Base-by-base conservation (phyloP, 1,140 invertebrate species). In the Calliopsis andreniformis region DNA sequence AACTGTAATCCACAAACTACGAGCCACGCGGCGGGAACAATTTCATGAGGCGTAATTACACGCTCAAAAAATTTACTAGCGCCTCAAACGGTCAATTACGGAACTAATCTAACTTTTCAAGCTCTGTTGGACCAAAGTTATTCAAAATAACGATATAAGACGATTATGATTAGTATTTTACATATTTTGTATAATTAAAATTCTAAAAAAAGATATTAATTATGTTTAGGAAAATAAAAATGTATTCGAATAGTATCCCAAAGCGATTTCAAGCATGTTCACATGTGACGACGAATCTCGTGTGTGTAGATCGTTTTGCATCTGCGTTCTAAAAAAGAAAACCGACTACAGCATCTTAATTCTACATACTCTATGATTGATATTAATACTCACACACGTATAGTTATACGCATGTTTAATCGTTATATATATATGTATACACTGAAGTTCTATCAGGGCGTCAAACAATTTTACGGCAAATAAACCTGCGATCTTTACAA, bases 1-100 rank as follows among this genome's bases (percentile, higher is more conserved):
- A 79, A 79, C 42, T 1, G 39, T 28, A 64, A 35, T 76, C 69
- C 61, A 75, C 61, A 64, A 59, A 66, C 61, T 78, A 66, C 28
- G 7, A 20, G 12, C 43, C 70, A 66, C 55, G 76, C 69, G 70
- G 56, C 73, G 78, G 55, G 47, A 58, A 71, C 18, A n/a, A 28
- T 81, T 82, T 80, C 12, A n/a, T 45, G 10, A 12, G 16, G 0
- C 20, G 30, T 55, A 43, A 12, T 28, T 43, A 12, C 20, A 32
- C 16, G 4, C 3, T 42, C 3, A 64, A 63, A 49, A 63, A 25
- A 43, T 5, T 23, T 7, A 8, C 1, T 43, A 32, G 35, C 25
- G n/a, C 43, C 0, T 14, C 43, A 1, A 42, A n/a, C 5, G 43
- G 23, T 8, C 8, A 1, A 12, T 4, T 8, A 12, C 2, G 18